Conservation (phyloP, 2,113 vertebrate species). For the Odocoileus virginianus region DNA sequence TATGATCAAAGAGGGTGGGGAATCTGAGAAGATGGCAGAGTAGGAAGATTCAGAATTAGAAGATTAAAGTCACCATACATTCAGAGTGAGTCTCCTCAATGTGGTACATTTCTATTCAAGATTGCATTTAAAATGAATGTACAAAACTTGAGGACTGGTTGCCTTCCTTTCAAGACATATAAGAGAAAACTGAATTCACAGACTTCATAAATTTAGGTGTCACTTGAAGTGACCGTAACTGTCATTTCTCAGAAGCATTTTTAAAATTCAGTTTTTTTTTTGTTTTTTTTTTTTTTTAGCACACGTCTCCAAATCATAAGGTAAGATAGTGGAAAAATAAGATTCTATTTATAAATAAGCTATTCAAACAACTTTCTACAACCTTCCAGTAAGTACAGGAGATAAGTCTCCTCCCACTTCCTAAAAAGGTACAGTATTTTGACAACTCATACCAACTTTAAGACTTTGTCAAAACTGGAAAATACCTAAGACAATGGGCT, state of each 20-base stretch:
- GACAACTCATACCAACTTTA: background rate
- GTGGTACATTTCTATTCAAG: background rate
- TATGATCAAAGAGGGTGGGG: background rate
- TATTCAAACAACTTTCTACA: background rate
- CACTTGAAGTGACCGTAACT: background rate
- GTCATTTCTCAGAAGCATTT: background rate
- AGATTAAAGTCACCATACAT: constrained; percentile 7
- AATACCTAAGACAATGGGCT: background rate
- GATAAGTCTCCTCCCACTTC: background rate
- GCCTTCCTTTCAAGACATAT: background rate
- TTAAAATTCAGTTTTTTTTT: background rate
- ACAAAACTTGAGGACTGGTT: background rate
- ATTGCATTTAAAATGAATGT: constrained; percentile 33
- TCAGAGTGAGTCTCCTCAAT: background rate
- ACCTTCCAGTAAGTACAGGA: background rate
- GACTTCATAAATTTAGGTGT: background rate
- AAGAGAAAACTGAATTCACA: background rate
- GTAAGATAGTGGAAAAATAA: background rate
- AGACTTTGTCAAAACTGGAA: background rate
- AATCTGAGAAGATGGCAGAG: background rate
- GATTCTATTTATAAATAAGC: constrained; percentile 29
- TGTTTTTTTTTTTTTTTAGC: background rate
- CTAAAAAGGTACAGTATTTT: background rate
- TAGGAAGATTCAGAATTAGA: background rate
- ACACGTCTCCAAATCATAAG: background rate